These are phyloP conservation scores for Petrosia ficiformis DNA, from an alignment of 37 sponge, comb jelly and placozoan genomes.

Conservation along the genomic window DNA sequence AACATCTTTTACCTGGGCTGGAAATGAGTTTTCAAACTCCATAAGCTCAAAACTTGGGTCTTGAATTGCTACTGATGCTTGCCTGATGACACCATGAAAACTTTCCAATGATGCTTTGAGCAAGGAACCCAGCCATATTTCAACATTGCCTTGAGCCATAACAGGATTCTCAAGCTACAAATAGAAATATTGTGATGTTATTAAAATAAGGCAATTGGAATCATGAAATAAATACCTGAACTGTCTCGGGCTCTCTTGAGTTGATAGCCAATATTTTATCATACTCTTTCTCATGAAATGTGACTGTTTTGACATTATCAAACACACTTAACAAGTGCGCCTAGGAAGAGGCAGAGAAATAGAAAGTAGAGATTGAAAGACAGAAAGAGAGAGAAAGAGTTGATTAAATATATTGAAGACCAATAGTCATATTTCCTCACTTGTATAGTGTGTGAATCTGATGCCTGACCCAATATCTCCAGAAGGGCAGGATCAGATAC, in stretches of 20 bases:
- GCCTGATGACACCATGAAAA: constrained; percentile 76
- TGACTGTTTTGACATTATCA: constrained; percentile 97
- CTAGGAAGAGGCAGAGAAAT: too few species aligned
- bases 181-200: neutral
- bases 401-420: too few species aligned
- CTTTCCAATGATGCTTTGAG: constrained; percentile 60
- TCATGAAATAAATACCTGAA: constrained; percentile 59
- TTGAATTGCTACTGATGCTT: constrained; percentile 71
- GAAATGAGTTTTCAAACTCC: constrained; percentile 79
- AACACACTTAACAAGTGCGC: constrained; percentile 95
- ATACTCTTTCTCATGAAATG: constrained; percentile 96
- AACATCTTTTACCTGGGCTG: constrained; percentile 78
- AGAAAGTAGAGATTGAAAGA: too few species aligned
- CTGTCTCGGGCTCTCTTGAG: constrained; percentile 95
- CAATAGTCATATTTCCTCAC: too few species aligned
- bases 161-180: constrained; percentile 86
- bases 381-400: too few species aligned
- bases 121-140: constrained; percentile 87
- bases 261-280: constrained; percentile 92
- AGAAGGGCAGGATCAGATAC: constrained; percentile 97
- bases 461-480: constrained; percentile 98
- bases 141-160: constrained; percentile 95
- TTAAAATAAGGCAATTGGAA: neutral
- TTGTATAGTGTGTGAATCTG: constrained; percentile 98
- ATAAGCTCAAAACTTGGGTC: constrained; percentile 92